phyloP scores from a whole-genome alignment of 2,113 vertebrate species.

The Eudyptes chrysolophus region DNA sequence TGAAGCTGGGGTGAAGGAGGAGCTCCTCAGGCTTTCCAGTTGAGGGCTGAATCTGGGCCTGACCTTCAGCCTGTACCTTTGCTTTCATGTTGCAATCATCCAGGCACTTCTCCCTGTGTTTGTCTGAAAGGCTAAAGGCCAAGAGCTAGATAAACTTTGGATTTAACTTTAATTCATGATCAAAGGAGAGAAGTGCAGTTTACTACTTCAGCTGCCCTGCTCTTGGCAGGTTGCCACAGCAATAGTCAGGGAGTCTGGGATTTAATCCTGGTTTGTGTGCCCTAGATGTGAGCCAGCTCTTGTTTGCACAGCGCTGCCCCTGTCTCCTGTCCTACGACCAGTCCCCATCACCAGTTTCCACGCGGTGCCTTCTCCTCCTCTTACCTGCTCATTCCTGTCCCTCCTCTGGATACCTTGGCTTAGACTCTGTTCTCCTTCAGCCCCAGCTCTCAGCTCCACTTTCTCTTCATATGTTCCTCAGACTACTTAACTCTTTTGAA shows the following conservation, averaged over 20 bases:
- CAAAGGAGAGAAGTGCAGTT: conserved; percentile 3
- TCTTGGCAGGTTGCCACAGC: neutral
- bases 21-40: neutral
- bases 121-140: conserved; percentile 24
- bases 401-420: neutral
- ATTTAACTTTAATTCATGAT: conserved; percentile 46
- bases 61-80: conserved; percentile 48
- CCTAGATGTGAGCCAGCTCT: neutral
- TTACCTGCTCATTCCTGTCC: neutral
- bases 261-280: neutral
- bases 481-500: neutral
- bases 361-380: neutral
- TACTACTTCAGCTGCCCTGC: neutral
- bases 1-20: neutral
- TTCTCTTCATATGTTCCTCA: neutral
- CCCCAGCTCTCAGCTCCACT: neutral
- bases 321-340: neutral
- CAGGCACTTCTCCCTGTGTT: neutral
- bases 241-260: neutral
- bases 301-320: neutral
- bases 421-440: neutral
- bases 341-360: neutral
- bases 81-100: conserved; percentile 43
- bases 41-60: neutral
- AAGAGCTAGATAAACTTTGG: conserved; percentile 40